Evolutionary conservation across 2,113 vertebrate genomes (phyloP).

Genomic region (Mastomys natalensis): DNA sequence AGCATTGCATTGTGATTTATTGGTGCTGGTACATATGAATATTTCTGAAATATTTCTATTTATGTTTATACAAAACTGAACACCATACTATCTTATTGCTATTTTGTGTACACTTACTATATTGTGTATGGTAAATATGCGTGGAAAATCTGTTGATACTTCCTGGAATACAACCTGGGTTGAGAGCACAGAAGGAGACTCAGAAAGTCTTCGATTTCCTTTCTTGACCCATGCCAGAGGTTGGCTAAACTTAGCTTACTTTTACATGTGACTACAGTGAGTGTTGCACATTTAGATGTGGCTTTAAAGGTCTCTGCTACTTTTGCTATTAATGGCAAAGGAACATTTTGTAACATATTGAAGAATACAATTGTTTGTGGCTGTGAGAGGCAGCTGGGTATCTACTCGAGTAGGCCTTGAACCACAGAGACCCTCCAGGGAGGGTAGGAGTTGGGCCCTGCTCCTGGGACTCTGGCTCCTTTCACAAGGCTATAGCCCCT

Average conservation of each 20-base stretch:
- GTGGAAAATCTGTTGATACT: neutral
- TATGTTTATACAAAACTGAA: neutral
- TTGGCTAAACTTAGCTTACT: neutral
- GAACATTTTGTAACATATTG: neutral
- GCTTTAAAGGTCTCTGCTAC: conserved; percentile 37
- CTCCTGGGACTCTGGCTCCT: too few relatives aligned
- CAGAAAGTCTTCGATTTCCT: neutral
- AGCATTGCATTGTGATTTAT: neutral
- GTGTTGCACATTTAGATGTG: neutral
- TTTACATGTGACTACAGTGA: conserved; percentile 56
- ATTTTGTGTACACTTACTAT: neutral
- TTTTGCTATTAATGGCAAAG: neutral
- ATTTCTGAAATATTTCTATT: neutral
- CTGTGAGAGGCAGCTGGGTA: too few relatives aligned
- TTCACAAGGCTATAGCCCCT: too few relatives aligned
- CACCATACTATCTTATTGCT: fast-evolving
- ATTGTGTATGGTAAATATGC: neutral
- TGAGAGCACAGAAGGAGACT: neutral
- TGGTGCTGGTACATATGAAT: neutral
- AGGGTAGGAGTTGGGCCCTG: too few relatives aligned
- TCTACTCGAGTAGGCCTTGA: too few relatives aligned
- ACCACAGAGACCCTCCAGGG: too few relatives aligned
- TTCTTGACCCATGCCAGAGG: conserved; percentile 37
- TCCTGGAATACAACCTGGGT: neutral
- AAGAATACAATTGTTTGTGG: neutral